A percentile compares a stretch with the other conserved stretches of the same genome.
These are phyloP conservation scores for Hypanus sabinus DNA, from an alignment of 2,113 vertebrate genomes.

Conservation along the genomic window DNA sequence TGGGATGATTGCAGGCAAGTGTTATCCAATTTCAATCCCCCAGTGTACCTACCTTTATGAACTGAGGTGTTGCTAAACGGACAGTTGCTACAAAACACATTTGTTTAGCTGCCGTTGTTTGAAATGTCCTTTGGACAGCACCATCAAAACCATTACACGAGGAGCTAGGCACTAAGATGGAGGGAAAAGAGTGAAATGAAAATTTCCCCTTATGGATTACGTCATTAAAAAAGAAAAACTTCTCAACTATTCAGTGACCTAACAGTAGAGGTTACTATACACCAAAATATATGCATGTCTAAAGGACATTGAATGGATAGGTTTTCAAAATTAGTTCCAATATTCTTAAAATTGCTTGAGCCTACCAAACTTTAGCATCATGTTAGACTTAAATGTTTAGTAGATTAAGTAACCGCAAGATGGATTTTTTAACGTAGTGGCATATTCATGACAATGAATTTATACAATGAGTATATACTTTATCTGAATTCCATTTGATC, in stretches of 20 bases:
- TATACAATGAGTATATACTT: no score
- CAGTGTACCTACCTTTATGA: slow-evolving; percentile 60
- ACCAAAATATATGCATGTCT: slow-evolving; percentile 2
- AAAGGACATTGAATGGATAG: not conserved
- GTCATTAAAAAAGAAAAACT: not conserved
- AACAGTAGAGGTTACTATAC: not conserved
- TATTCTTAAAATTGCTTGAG: not conserved
- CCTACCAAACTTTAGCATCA: no score
- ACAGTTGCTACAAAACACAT: slow-evolving; percentile 68
- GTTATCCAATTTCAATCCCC: not conserved
- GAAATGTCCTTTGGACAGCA: slow-evolving; percentile 57
- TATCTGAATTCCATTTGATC: no score
- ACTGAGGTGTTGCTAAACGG: slow-evolving; percentile 67
- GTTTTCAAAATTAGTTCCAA: not conserved
- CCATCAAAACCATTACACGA: slow-evolving; percentile 64
- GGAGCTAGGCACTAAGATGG: slow-evolving; percentile 57
- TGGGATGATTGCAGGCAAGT: not conserved
- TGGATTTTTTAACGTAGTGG: no score
- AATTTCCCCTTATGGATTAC: not conserved
- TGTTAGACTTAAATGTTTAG: no score
- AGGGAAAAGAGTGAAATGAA: slow-evolving; percentile 12
- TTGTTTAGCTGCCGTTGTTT: slow-evolving; percentile 54
- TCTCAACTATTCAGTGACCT: not conserved
- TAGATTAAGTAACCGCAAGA: no score
- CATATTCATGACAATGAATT: no score